These are phyloP conservation scores for Otolemur crassicaudatus DNA, from an alignment of 2,797 vertebrate genomes.

Conservation along the genomic window DNA sequence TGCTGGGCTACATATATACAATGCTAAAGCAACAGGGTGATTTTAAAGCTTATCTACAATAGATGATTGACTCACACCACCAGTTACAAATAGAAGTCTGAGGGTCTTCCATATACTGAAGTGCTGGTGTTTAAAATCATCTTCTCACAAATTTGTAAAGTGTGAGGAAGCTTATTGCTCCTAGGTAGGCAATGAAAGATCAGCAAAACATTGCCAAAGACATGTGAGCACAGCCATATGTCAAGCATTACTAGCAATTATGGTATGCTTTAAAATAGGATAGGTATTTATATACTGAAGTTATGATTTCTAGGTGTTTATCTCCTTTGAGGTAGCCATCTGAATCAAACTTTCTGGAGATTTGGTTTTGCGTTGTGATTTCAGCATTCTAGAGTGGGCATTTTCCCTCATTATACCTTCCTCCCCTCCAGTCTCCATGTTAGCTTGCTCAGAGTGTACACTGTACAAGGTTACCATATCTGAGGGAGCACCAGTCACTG, in stretches of 20 bases:
- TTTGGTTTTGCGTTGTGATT: slow-evolving; percentile 21
- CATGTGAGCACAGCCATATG: slow-evolving; percentile 2
- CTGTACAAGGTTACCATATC: not conserved
- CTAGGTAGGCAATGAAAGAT: not conserved
- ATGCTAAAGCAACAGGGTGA: not conserved
- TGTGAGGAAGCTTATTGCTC: not conserved
- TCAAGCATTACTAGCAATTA: slow-evolving; percentile 25
- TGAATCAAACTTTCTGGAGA: not conserved
- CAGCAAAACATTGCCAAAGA: not conserved
- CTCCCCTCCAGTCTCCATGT: not conserved
- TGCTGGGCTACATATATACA: not conserved
- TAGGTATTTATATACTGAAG: not conserved
- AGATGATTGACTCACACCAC: not conserved
- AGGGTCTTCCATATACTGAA: not conserved
- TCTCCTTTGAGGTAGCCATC: slow-evolving; percentile 2
- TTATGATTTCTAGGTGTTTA: slow-evolving; percentile 34
- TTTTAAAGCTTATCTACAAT: slow-evolving; percentile 37
- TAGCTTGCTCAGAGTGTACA: not conserved
- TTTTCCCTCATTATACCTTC: not conserved
- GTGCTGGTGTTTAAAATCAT: slow-evolving; percentile 24
- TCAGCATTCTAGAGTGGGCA: not conserved
- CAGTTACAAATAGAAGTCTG: slow-evolving; percentile 4
- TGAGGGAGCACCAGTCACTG: not conserved
- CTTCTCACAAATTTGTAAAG: not conserved
- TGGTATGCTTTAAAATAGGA: slow-evolving; percentile 26